Percentiles rank a stretch among this genome's conserved stretches.
Evolutionary conservation across 2,797 vertebrate species (phyloP).

Genomic region (Eremophila alpestris): DNA sequence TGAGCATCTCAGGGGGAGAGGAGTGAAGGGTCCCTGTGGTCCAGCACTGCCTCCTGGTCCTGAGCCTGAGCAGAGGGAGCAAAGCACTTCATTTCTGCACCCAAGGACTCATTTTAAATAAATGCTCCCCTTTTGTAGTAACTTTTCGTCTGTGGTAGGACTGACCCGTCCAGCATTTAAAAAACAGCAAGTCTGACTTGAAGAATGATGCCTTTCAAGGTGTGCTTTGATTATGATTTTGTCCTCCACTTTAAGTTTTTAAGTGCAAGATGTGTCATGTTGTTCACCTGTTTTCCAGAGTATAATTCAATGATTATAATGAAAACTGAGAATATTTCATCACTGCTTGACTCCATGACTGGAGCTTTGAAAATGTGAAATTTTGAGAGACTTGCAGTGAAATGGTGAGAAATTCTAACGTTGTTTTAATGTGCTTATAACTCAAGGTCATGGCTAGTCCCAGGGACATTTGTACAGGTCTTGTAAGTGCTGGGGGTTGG

Average conservation of each 20-base stretch:
- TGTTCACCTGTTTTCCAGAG: neutral
- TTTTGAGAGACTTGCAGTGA: neutral
- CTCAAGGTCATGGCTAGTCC: neutral
- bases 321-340: neutral
- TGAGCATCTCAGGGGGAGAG: neutral
- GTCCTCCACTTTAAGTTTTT: neutral
- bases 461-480: accelerated
- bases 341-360: neutral
- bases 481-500: neutral
- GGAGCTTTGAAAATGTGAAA: neutral
- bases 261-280: neutral
- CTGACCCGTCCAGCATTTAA: neutral
- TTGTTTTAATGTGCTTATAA: neutral
- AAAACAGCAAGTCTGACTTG: neutral
- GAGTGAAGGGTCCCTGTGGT: neutral
- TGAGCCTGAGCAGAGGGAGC: neutral
- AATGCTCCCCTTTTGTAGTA: accelerated
- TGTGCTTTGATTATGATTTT: neutral
- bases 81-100: neutral
- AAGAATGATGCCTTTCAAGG: neutral
- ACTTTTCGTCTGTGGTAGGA: neutral
- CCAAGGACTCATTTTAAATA: neutral
- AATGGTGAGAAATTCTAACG: neutral
- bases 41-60: neutral
- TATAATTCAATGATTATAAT: neutral